phyloP scores from a whole-genome alignment of 2,797 vertebrate species.

The Acanthopagrus latus region DNA sequence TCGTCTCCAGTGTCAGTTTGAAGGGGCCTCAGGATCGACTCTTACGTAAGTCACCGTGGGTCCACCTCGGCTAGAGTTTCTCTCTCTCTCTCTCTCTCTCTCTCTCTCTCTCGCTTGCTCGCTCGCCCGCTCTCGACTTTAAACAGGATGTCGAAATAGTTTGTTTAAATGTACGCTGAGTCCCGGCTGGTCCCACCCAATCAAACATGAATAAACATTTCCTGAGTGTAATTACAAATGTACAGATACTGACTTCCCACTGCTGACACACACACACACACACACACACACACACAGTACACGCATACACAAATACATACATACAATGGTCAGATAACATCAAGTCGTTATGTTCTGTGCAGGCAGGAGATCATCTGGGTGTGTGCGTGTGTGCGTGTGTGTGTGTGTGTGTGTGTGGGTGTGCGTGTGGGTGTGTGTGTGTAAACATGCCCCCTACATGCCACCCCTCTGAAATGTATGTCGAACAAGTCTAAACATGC shows the following conservation, averaged over 20 bases:
- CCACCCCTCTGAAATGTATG: too few relatives aligned
- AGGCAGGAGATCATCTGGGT: too few relatives aligned
- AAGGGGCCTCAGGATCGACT: conserved; percentile 21
- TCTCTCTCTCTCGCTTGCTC: too few relatives aligned
- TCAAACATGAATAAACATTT: conserved; percentile 92
- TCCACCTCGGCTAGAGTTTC: conserved; percentile 69
- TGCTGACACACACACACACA: conserved; percentile 50
- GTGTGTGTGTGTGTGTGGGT: too few relatives aligned
- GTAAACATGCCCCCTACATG: too few relatives aligned
- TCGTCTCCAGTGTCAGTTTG: conserved; percentile 24
- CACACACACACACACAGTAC: conserved; percentile 17
- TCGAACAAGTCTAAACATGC: too few relatives aligned
- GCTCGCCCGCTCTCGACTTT: conserved; percentile 80
- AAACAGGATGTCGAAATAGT: conserved; percentile 92
- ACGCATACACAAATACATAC: conserved; percentile 9
- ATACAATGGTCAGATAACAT: too few relatives aligned
- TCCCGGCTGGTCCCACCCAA: conserved; percentile 89
- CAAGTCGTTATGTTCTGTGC: too few relatives aligned
- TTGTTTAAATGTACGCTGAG: conserved; percentile 92
- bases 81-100: conserved; percentile 52
- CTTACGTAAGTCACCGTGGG: conserved; percentile 77
- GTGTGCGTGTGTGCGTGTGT: too few relatives aligned
- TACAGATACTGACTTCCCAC: conserved; percentile 82
- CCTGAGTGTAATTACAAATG: conserved; percentile 91
- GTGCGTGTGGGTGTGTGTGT: too few relatives aligned